Evolutionary conservation across 2,113 vertebrate genomes (phyloP), one percentile per base, ranked within the genome.

Genomic region (Neomonachus schauinslandi): DNA sequence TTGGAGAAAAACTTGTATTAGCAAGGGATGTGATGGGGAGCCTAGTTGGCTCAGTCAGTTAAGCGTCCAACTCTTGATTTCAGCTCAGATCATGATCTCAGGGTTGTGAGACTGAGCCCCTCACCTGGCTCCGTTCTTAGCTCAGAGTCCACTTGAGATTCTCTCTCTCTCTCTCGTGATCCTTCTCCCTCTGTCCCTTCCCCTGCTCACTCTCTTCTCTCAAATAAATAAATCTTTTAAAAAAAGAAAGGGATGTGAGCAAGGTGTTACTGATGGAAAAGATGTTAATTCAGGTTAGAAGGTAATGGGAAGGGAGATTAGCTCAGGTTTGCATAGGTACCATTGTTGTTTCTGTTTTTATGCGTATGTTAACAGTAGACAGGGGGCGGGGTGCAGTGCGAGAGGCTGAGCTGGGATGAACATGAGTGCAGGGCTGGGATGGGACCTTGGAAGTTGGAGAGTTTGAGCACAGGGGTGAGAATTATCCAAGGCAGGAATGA

Each of bases 351-450:
- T 84, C n/a, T 26, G 7, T 36, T 89, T 71, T 61, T 33, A 22
- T 72, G 57, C 53, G 36, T 53, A 15, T 74, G 28, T 80, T 42
- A 9, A 14, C 36, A 22, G 14, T 22, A n/a, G 71, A 67, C 39
- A 1, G n/a, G 31, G 26, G n/a, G 13, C 5, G 31, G 13, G 63
- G 63, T 1, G 6, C 12, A 1, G 74, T 13, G 21, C 49, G 14
- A 33, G 9, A 22, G 28, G 19, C 2, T 3, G 28, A 18, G 6
- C 19, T 49, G 31, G 67, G 14, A 2, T 18, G 12, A 55, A 36
- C 3, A 9, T 9, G n/a, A 4, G 1, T 2, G 11, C 24, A 63
- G 71, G 16, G 49, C 7, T 4, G 46, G 28, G 7, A 21, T 1
- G 2, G 14, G 63, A 1, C 1, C 4, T 9, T 12, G 39, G 46